These are phyloP conservation scores for Tetramorium bicarinatum DNA, from an alignment of 2,888 invertebrate species.

Conservation along the genomic window DNA sequence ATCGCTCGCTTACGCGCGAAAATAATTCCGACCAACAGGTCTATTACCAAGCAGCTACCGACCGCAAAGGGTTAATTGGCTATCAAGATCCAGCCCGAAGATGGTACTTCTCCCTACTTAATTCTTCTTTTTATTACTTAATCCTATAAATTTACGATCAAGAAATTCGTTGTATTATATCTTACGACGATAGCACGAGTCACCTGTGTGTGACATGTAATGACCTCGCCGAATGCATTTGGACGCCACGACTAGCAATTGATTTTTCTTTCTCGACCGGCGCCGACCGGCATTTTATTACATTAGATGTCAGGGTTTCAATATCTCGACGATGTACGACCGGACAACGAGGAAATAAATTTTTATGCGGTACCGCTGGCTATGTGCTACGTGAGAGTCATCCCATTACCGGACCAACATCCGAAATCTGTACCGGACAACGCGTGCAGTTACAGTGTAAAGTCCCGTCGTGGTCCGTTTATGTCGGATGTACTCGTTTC, in stretches of 20 bases:
- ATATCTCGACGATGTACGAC: conserved; percentile 53
- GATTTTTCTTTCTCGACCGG: conserved; percentile 7
- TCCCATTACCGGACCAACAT: conserved; percentile 54
- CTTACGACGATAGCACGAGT: not conserved
- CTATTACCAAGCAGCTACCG: no score
- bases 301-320: conserved; percentile 51
- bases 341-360: conserved; percentile 49
- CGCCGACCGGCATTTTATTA: conserved; percentile 39
- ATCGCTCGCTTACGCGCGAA: no score
- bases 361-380: conserved; percentile 20
- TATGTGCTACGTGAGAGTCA: conserved; percentile 38
- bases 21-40: no score
- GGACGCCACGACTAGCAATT: not conserved
- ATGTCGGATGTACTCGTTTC: conserved; percentile 52
- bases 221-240: conserved; percentile 8
- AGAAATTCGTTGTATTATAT: not conserved
- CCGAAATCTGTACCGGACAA: conserved; percentile 51
- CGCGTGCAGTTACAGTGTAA: conserved; percentile 26
- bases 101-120: no score
- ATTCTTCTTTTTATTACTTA: not conserved
- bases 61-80: no score
- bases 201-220: not conserved
- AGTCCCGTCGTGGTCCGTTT: conserved; percentile 40
- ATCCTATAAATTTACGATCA: not conserved
- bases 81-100: no score